Percentiles rank a stretch among this genome's conserved stretches.
Evolutionary conservation across 2,797 vertebrate genomes (phyloP).

Genomic region (Ctenopoma kingsleyae): DNA sequence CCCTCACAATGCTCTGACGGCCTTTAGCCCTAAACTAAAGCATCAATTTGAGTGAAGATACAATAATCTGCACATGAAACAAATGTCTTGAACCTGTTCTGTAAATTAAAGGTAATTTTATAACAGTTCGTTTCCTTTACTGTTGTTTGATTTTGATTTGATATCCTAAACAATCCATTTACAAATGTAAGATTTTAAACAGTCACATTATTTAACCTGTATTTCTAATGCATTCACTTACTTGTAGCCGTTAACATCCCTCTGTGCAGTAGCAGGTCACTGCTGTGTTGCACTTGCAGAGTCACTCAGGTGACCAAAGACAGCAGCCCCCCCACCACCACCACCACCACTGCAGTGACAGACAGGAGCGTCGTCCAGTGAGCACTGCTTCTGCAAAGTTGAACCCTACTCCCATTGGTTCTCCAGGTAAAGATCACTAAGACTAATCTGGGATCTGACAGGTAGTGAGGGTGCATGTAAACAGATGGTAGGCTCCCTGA

Average conservation of each 20-base stretch:
- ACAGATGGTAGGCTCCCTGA: slow-evolving; percentile 57
- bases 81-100: no score
- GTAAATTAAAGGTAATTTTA: no score
- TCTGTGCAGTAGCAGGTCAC: slow-evolving; percentile 14
- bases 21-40: no score
- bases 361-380: slow-evolving; percentile 28
- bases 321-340: neutral
- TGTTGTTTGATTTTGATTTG: no score
- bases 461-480: slow-evolving; percentile 26
- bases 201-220: no score
- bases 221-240: slow-evolving; percentile 19
- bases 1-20: no score
- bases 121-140: no score
- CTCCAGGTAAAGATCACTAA: slow-evolving; percentile 3
- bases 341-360: slow-evolving; percentile 7
- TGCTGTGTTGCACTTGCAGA: neutral
- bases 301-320: slow-evolving; percentile 24
- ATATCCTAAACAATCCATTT: no score
- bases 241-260: slow-evolving; percentile 4
- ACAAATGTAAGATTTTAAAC: no score
- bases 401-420: slow-evolving; percentile 51
- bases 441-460: slow-evolving; percentile 39
- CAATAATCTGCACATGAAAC: no score
- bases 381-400: neutral
- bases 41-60: no score